Evolutionary conservation across 1,140 invertebrate genomes (phyloP), one percentile per base, ranked within the genome.

Genomic region (Phymastichus coffea): DNA sequence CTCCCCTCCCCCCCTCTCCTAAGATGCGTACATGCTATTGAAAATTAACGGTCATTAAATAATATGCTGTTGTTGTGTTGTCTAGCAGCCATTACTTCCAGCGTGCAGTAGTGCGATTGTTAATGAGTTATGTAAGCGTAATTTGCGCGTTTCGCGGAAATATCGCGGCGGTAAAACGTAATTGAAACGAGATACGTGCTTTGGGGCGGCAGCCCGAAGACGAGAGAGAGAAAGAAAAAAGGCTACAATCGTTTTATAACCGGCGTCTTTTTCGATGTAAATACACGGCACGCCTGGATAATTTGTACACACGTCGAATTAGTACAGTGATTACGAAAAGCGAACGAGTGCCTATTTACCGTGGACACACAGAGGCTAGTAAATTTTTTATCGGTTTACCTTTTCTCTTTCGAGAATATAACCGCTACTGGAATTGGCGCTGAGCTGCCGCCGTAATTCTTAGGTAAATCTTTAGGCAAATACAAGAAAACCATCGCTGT

Each of bases 231-330:
- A n/a, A n/a, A n/a, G 10, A 40, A 38, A 17, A 57, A 25, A 26
- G 12, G 3, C 15, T 47, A 56, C 14, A 47, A 38, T 38, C 15
- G 10, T 30, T 3, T 23, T 7, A 47, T 41, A 49, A 48, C 4
- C 26, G 44, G 41, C 14, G 35, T 41, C 49, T 49, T 25, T 17
- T 41, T n/a, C n/a, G n/a, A n/a, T n/a, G 30, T 26, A 23, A 57
- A 37, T 47, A 56, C 20, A 28, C 47, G 41, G 30, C 40, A 41
- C 35, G 35, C n/a, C n/a, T 41, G 25, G 38, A 19, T 57, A 49
- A 57, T 57, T 57, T 57, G 15, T 26, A 49, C 49, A 20, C 41
- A 30, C 22, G 49, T 25, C 33, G 48, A 57, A 54, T 54, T 30
- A 33, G 26, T 33, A 33, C 15, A 33, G 43, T 30, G n/a, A 7